Conservation (phyloP, 2,888 invertebrate species). For the Ichneumoninae sp. region DNA sequence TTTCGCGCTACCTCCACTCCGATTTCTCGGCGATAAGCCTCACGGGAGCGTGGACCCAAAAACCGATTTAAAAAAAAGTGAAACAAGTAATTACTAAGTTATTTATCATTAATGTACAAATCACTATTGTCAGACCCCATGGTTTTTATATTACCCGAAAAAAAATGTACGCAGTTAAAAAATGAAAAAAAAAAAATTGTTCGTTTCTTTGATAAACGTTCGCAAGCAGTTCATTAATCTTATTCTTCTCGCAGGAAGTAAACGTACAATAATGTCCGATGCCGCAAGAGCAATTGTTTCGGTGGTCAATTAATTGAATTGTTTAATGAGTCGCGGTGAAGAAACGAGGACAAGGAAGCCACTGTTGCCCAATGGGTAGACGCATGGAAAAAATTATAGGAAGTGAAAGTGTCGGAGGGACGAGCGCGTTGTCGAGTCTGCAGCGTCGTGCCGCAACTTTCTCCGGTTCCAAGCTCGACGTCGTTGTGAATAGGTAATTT, state of each 20-base stretch:
- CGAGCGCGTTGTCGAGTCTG: slow-evolving; percentile 48
- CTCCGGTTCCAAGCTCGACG: slow-evolving; percentile 72
- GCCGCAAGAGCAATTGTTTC: not conserved
- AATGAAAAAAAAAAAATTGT: slow-evolving; percentile 40
- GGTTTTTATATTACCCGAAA: slow-evolving; percentile 71
- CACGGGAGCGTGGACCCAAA: slow-evolving; percentile 3
- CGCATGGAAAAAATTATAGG: slow-evolving; percentile 72
- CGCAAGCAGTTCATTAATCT: not conserved
- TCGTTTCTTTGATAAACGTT: slow-evolving; percentile 52
- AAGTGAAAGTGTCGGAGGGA: slow-evolving; percentile 78
- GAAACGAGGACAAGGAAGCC: slow-evolving; percentile 66
- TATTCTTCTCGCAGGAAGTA: not conserved
- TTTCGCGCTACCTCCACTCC: slow-evolving; percentile 3
- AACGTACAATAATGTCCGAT: not conserved
- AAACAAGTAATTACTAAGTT: slow-evolving; percentile 76
- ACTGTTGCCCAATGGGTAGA: slow-evolving; percentile 71
- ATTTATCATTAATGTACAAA: slow-evolving; percentile 79
- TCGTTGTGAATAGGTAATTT: slow-evolving; percentile 74
- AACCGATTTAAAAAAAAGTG: slow-evolving; percentile 5
- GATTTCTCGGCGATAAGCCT: slow-evolving; percentile 31
- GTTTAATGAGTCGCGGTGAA: slow-evolving; percentile 16
- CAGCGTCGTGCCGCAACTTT: slow-evolving; percentile 78
- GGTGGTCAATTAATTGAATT: slow-evolving; percentile 13
- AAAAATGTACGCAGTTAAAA: slow-evolving; percentile 70
- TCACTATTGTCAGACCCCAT: slow-evolving; percentile 69